Conservation (phyloP, 2,113 vertebrate species). For the Megalops atlanticus region DNA sequence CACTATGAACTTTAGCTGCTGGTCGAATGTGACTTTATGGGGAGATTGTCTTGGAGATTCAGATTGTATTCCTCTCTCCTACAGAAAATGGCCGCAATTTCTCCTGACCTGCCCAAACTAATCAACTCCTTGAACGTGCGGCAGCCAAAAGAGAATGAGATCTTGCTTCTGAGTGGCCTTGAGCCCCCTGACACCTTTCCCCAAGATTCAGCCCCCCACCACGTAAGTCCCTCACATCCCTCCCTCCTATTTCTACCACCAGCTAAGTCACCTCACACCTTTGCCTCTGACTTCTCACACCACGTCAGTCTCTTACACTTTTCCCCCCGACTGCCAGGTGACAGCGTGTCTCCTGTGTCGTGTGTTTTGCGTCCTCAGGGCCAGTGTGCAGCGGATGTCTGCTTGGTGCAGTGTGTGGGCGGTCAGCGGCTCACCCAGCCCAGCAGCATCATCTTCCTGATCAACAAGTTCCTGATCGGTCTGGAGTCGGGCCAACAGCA, state of each 20-base stretch:
- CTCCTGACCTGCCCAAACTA: constrained; percentile 87
- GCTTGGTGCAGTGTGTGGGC: constrained; percentile 83
- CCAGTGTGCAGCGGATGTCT: constrained; percentile 82
- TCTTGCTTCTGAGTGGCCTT: constrained; percentile 86
- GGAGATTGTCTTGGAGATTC: constrained; percentile 8
- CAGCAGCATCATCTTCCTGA: constrained; percentile 85
- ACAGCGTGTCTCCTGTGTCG: background rate
- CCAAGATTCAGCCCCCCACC: constrained; percentile 69
- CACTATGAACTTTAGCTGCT: background rate
- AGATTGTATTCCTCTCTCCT: constrained; percentile 37
- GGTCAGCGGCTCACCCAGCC: constrained; percentile 69
- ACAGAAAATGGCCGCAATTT: constrained; percentile 84
- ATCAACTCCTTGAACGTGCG: constrained; percentile 84
- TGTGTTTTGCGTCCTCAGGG: constrained; percentile 61
- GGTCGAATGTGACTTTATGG: background rate
- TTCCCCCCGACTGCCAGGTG: background rate
- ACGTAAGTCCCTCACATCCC: constrained; percentile 68
- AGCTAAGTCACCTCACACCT: background rate
- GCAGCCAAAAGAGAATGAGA: constrained; percentile 91
- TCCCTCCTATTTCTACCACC: background rate
- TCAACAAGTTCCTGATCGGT: constrained; percentile 94
- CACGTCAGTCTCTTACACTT: no score
- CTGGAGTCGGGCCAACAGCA: constrained; percentile 85
- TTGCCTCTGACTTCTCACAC: background rate
- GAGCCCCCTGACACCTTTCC: constrained; percentile 74